Conservation (phyloP, 2,113 vertebrate genomes). For the Gila orcuttii region DNA sequence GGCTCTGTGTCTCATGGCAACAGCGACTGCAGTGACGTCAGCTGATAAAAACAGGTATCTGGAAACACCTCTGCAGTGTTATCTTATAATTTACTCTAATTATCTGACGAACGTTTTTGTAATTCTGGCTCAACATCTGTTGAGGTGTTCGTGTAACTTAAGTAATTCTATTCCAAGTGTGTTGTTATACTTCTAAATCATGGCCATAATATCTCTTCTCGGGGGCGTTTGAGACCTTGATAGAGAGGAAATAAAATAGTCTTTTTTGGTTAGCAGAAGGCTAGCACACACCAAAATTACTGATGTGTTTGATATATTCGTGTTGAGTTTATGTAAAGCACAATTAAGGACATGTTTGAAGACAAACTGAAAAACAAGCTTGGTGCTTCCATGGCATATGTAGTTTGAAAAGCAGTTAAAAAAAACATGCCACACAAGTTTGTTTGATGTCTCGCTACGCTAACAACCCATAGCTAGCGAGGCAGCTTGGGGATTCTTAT, state of each 20-base stretch:
- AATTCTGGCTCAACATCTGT: slow-evolving; percentile 19
- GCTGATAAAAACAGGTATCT: slow-evolving; percentile 10
- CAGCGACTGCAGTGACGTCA: slow-evolving; percentile 24
- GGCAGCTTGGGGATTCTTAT: not conserved
- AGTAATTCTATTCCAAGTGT: slow-evolving; percentile 21
- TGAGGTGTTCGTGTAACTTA: slow-evolving; percentile 21
- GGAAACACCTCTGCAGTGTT: slow-evolving; percentile 23
- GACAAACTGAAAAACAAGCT: not conserved
- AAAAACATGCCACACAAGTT: slow-evolving; percentile 1
- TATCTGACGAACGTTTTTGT: not conserved
- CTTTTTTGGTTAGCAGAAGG: not conserved
- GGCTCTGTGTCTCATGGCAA: slow-evolving; percentile 42
- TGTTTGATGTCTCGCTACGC: not conserved
- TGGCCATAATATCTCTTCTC: slow-evolving; percentile 4
- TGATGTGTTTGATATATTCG: not conserved
- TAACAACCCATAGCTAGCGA: not conserved
- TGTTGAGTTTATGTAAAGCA: slow-evolving; percentile 23
- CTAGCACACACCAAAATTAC: not conserved
- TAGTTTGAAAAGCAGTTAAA: not conserved
- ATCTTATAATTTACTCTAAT: slow-evolving; percentile 18
- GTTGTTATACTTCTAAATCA: slow-evolving; percentile 7
- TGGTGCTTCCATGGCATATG: not conserved
- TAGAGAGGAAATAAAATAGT: not conserved
- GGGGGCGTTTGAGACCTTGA: not conserved
- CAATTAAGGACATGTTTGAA: not conserved